phyloP scores from a whole-genome alignment of 1,140 invertebrate genomes.

The Diabrotica virgifera region DNA sequence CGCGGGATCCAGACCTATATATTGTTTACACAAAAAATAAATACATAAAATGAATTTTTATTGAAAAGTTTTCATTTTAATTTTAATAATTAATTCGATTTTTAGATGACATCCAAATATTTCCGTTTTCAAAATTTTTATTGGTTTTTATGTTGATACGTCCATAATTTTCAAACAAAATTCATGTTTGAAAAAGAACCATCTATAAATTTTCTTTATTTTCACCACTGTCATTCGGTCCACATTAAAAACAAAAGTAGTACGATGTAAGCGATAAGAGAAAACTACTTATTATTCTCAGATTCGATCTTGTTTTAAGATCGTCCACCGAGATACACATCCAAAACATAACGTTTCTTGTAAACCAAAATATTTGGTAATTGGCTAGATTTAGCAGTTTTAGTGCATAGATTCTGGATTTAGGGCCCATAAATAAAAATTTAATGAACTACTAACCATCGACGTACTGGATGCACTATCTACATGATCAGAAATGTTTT shows the following conservation, averaged over 20 bases:
- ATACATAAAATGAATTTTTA: no score
- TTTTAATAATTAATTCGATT: no score
- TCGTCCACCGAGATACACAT: not conserved
- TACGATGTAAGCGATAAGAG: not conserved
- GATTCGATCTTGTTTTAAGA: not conserved
- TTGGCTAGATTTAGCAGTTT: not conserved
- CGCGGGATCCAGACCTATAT: no score
- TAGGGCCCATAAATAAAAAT: constrained; percentile 1
- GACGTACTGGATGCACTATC: not conserved
- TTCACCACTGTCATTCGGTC: not conserved
- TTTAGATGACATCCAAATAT: no score
- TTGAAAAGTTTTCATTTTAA: no score
- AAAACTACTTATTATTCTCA: not conserved
- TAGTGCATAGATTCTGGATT: not conserved
- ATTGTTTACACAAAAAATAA: no score
- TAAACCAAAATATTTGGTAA: constrained; percentile 1
- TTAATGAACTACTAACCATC: not conserved
- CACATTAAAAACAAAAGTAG: not conserved
- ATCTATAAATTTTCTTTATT: not conserved
- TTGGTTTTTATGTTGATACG: no score
- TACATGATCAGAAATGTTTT: constrained; percentile 3
- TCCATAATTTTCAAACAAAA: no score
- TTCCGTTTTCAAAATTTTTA: no score
- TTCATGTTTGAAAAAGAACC: not conserved
- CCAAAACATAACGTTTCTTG: not conserved